Evolutionary conservation across 2,888 invertebrate species (phyloP), one percentile per base, ranked within the genome.

Genomic region (Eupeodes latifasciatus): DNA sequence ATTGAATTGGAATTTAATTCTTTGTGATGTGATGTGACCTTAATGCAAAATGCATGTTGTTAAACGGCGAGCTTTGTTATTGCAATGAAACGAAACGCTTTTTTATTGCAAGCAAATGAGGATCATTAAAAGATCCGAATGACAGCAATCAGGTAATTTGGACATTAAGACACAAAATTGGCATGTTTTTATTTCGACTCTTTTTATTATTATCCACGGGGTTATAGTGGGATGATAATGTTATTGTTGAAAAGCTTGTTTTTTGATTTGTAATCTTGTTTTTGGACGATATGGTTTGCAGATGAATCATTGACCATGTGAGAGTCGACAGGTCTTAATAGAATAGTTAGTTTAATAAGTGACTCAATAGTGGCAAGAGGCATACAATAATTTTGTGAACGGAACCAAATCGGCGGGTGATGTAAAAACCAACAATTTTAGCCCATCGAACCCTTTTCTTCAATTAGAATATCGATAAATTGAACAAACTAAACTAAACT

Each of bases 21-120:
- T 14, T 47, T 34, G 55, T 49, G 27, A 69, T 78, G 79, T 40
- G n/a, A 59, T 69, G 81, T 72, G 85, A 59, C 64, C 77, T 85
- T 88, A 88, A 88, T 85, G 81, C 81, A 85, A 75, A 85, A 88
- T 61, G 72, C 88, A 75, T 88, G 88, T 88, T 34, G 34, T 12
- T 6, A 57, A n/a, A 19, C 66, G 27, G 19, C 74, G 75, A 34
- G 11, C 69, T 84, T 61, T 69, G 69, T 66, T 80, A 80, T 80
- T 80, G 76, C 67, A n/a, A 78, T 64, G 27, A 69, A 71, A 49
- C 66, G 66, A 75, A 74, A 51, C 51, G 27, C 2, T 27, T 34
- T 34, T 85, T 83, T 80, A 83, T 79, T 83, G 59, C 78, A 62
- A 75, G 64, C 51, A 83, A 86, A 83, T 69, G 62, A 77, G 71